These are phyloP conservation scores for Stegodyphus mimosarum DNA, from an alignment of 1,140 invertebrate genomes.

Conservation along the genomic window DNA sequence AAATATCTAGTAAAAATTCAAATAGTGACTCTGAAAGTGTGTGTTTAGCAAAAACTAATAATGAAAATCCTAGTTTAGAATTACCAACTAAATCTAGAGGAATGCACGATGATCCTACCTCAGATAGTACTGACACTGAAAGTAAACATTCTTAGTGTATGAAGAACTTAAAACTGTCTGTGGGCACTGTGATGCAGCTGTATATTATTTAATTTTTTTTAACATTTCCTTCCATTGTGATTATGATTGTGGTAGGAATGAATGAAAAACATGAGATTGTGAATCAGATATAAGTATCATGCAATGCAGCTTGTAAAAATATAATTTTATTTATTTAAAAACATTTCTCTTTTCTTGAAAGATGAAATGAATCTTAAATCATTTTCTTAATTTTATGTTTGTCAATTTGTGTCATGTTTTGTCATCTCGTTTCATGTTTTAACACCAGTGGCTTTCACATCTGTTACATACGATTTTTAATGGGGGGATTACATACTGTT, in stretches of 20 bases:
- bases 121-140: slow-evolving; percentile 61
- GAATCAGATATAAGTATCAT: slow-evolving; percentile 28
- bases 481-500: neutral
- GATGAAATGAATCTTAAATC: slow-evolving; percentile 11
- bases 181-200: slow-evolving; percentile 59
- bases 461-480: slow-evolving; percentile 11
- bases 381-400: slow-evolving; percentile 48
- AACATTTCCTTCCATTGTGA: slow-evolving; percentile 58
- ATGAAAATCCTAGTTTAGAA: slow-evolving; percentile 54
- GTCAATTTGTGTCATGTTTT: slow-evolving; percentile 29
- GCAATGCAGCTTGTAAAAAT: slow-evolving; percentile 35
- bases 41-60: slow-evolving; percentile 49
- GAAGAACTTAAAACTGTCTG: slow-evolving; percentile 27
- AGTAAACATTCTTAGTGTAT: slow-evolving; percentile 59
- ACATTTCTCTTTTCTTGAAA: slow-evolving; percentile 24
- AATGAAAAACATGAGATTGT: slow-evolving; percentile 17
- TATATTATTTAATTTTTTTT: slow-evolving; percentile 57
- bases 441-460: slow-evolving; percentile 37
- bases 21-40: slow-evolving; percentile 43
- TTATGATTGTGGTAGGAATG: slow-evolving; percentile 61
- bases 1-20: slow-evolving; percentile 12
- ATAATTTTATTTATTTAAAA: slow-evolving; percentile 55
- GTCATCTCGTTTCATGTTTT: slow-evolving; percentile 28
- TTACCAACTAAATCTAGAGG: slow-evolving; percentile 55
- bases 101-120: slow-evolving; percentile 61